These are phyloP conservation scores for Sebastes iracundus DNA, from an alignment of 2,797 vertebrate genomes.

Conservation along the genomic window DNA sequence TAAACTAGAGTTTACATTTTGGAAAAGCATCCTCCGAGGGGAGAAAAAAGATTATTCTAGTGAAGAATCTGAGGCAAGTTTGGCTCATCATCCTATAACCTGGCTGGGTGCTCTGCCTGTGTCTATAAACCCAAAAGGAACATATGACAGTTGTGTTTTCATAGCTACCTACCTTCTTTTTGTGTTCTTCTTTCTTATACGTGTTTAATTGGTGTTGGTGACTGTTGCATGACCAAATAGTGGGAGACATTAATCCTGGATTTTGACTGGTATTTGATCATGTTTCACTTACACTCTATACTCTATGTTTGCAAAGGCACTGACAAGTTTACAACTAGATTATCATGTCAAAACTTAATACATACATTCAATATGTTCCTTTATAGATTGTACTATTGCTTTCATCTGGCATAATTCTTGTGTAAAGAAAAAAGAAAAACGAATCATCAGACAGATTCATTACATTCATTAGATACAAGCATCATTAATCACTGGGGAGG, in stretches of 20 bases:
- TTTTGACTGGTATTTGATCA: not conserved
- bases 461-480: slow-evolving; percentile 38
- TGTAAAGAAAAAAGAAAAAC: slow-evolving; percentile 1
- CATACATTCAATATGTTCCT: not conserved
- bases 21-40: not conserved
- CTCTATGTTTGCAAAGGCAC: not conserved
- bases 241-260: not conserved
- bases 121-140: not conserved
- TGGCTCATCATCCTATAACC: not conserved
- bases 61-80: not conserved
- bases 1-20: not conserved
- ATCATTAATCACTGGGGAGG: slow-evolving; percentile 38
- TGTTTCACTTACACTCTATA: not conserved
- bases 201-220: not conserved
- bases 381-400: not conserved
- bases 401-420: not conserved
- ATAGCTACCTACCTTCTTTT: not conserved
- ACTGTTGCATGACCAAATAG: not conserved
- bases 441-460: slow-evolving; percentile 23
- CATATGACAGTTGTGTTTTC: not conserved
- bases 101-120: not conserved
- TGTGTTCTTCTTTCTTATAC: not conserved
- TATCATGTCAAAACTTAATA: not conserved
- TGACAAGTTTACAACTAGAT: not conserved
- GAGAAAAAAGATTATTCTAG: not conserved